Evolutionary conservation across 2,888 invertebrate species (phyloP).

Genomic region (Drosophila neonasuta): DNA sequence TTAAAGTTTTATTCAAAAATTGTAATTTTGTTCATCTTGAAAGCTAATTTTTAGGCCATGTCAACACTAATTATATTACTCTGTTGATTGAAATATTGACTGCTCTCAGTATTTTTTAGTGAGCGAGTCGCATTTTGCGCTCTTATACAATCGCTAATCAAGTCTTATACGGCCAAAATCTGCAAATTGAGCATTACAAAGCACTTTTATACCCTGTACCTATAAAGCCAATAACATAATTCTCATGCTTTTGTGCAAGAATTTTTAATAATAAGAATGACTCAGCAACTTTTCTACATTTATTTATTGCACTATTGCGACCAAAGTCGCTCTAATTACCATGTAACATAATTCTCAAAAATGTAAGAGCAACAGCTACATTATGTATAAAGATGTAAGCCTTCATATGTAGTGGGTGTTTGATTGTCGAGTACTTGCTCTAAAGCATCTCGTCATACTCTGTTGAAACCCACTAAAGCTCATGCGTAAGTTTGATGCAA

Average conservation of each 20-base stretch:
- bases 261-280: not conserved
- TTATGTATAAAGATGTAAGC: not conserved
- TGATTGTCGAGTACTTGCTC: not conserved
- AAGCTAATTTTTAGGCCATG: not conserved
- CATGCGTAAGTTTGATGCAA: not conserved
- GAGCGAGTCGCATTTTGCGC: not conserved
- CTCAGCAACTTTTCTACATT: not conserved
- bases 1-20: not conserved
- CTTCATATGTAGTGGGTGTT: not conserved
- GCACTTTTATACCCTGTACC: slow-evolving; percentile 17
- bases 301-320: not conserved
- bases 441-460: too few species aligned
- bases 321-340: not conserved
- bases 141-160: slow-evolving; percentile 27
- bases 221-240: not conserved
- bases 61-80: slow-evolving; percentile 5
- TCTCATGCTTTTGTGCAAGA: not conserved
- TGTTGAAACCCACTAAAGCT: not conserved
- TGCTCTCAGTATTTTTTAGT: not conserved
- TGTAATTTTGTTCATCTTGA: not conserved
- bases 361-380: not conserved
- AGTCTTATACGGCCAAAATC: slow-evolving; percentile 17
- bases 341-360: not conserved
- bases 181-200: slow-evolving; percentile 30
- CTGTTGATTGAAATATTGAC: slow-evolving; percentile 1